Conservation (phyloP, 2,888 invertebrate genomes). For the Agrochola circellaris region DNA sequence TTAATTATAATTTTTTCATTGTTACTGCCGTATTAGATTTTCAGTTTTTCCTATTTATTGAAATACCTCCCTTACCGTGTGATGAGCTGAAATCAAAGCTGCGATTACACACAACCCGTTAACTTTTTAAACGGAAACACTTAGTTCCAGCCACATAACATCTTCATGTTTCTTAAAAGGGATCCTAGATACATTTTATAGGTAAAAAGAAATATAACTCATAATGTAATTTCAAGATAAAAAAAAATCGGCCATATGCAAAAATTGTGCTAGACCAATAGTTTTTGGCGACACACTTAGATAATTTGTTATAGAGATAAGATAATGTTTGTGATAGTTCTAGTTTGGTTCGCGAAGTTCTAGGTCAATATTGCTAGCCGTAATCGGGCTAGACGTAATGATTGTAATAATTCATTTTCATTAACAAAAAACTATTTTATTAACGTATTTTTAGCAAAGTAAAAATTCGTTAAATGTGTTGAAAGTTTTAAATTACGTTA, state of each 20-base stretch:
- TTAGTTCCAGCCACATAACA: background rate
- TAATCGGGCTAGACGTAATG: background rate
- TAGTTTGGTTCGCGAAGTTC: conserved; percentile 55
- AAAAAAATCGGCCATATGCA: conserved; percentile 41
- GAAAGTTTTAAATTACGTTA: background rate
- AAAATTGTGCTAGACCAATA: conserved; percentile 58
- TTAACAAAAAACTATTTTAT: background rate
- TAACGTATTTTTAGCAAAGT: background rate
- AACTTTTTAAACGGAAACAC: background rate
- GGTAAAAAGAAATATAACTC: background rate
- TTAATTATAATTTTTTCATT: background rate
- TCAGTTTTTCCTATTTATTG: background rate
- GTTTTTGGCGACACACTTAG: conserved; percentile 64
- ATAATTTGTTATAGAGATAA: conserved; percentile 62
- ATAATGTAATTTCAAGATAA: conserved; percentile 8
- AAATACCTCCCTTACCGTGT: background rate
- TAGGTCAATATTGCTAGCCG: conserved; percentile 59
- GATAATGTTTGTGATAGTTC: conserved; percentile 54
- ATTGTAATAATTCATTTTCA: background rate
- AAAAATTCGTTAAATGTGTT: background rate
- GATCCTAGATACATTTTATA: conserved; percentile 24
- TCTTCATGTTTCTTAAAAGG: conserved; percentile 25
- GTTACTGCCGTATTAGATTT: background rate
- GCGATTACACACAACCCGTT: background rate
- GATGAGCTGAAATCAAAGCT: conserved; percentile 1